These are phyloP conservation scores for Gasterosteus aculeatus DNA, from an alignment of 2,113 vertebrate genomes.

Conservation along the genomic window DNA sequence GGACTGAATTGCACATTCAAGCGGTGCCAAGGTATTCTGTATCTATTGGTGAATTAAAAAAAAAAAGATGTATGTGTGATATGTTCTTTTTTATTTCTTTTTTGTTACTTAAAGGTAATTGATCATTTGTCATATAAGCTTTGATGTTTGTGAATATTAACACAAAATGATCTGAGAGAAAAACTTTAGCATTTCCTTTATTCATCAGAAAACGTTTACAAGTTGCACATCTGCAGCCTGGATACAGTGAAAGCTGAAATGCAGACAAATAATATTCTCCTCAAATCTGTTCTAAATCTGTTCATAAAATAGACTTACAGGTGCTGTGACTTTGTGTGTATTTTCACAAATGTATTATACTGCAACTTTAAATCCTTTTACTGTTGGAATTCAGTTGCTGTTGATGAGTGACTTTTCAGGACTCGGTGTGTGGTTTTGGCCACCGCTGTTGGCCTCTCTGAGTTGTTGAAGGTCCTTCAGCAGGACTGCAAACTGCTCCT, in stretches of 20 bases:
- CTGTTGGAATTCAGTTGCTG: constrained; percentile 41
- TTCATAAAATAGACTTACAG: neutral
- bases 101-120: too few relatives aligned
- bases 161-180: neutral
- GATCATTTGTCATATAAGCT: too few relatives aligned
- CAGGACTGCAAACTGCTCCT: constrained; percentile 81
- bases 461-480: constrained; percentile 70
- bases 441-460: constrained; percentile 38
- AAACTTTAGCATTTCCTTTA: constrained; percentile 6
- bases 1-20: neutral
- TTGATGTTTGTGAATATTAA: too few relatives aligned
- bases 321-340: neutral
- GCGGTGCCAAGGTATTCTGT: neutral
- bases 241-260: constrained; percentile 30
- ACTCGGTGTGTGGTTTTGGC: constrained; percentile 51
- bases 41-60: neutral
- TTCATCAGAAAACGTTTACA: constrained; percentile 15
- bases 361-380: neutral
- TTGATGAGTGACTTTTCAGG: constrained; percentile 43
- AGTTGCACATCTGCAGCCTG: neutral
- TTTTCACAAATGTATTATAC: constrained; percentile 13
- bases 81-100: too few relatives aligned
- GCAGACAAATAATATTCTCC: neutral
- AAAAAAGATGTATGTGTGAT: too few relatives aligned
- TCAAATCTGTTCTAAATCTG: neutral